phyloP scores from a whole-genome alignment of 2,797 vertebrate species.

The Dendrocincla tyrannina region DNA sequence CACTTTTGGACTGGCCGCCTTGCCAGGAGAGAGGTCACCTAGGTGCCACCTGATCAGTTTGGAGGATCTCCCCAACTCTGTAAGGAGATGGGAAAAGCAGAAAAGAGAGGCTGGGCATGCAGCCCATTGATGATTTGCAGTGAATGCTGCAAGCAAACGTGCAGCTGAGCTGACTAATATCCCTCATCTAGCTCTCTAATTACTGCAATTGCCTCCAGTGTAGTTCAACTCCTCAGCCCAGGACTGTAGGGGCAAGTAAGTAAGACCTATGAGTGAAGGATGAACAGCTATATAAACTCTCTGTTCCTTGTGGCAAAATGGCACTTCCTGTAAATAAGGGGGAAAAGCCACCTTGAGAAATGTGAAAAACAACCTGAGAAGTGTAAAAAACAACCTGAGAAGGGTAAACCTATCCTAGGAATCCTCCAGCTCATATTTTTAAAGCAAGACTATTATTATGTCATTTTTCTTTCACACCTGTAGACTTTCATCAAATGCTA shows the following conservation, averaged over 20 bases:
- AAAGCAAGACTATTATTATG: neutral
- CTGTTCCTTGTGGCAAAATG: neutral
- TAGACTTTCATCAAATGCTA: neutral
- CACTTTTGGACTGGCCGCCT: neutral
- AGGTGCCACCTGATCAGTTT: neutral
- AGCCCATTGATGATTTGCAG: neutral
- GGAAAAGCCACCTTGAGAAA: neutral
- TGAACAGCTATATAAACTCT: neutral
- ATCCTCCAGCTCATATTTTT: neutral
- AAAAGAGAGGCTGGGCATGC: neutral
- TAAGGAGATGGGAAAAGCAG: neutral
- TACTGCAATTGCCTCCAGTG: neutral
- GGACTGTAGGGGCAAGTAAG: neutral
- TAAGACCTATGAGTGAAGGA: neutral
- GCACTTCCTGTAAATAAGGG: neutral
- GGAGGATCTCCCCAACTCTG: neutral
- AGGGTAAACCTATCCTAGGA: neutral
- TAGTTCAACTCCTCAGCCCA: neutral
- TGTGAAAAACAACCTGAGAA: neutral
- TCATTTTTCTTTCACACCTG: neutral
- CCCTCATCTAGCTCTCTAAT: neutral
- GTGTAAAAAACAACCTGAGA: neutral
- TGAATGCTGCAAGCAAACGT: neutral
- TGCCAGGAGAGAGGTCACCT: neutral
- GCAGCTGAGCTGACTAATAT: neutral